Evolutionary conservation across 2,797 vertebrate species (phyloP).

Genomic region (Setipinna tenuifilis): DNA sequence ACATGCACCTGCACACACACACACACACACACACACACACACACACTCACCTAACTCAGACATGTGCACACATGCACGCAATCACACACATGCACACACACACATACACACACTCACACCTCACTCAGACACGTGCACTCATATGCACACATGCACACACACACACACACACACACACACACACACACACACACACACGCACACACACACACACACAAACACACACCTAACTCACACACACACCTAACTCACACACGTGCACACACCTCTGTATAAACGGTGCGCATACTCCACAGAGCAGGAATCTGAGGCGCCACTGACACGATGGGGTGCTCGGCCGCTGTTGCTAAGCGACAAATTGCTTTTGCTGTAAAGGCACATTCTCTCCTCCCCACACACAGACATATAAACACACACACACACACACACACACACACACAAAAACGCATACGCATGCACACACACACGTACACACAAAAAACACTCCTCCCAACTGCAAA

Average conservation of each 20-base stretch:
- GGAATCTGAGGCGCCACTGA: constrained; percentile 51
- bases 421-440: background rate
- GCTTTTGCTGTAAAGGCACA: constrained; percentile 63
- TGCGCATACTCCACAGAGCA: background rate
- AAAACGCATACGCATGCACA: background rate
- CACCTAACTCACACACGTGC: background rate
- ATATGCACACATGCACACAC: constrained; percentile 31
- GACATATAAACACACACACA: constrained; percentile 44
- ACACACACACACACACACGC: background rate
- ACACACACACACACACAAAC: background rate
- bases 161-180: background rate
- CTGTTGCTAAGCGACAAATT: constrained; percentile 80
- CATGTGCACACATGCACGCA: background rate
- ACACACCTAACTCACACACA: no score
- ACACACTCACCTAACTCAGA: background rate
- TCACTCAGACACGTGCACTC: background rate
- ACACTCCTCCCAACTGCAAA: constrained; percentile 25
- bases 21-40: background rate
- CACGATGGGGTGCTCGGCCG: constrained; percentile 57
- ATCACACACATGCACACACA: background rate
- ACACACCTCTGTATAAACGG: background rate
- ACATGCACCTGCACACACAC: background rate
- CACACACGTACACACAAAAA: constrained; percentile 2
- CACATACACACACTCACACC: background rate
- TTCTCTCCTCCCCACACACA: constrained; percentile 11